Evolutionary conservation across 2,797 vertebrate genomes (phyloP).

Genomic region (Clarias pachynema): DNA sequence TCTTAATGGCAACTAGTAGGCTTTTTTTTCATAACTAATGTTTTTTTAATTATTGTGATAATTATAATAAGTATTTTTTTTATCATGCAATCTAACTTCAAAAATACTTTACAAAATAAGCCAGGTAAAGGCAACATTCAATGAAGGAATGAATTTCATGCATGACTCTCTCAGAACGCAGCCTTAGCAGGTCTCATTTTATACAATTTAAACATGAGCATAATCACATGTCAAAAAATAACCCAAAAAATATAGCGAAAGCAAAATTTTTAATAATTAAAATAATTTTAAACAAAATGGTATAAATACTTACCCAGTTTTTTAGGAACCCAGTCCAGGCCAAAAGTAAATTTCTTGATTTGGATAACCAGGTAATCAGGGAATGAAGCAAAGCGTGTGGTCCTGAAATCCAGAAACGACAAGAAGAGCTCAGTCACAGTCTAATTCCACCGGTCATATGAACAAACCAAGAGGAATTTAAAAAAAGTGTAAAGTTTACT

Average conservation of each 20-base stretch:
- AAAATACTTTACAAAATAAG: background rate
- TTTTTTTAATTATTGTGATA: no score
- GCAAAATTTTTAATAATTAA: background rate
- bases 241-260: background rate
- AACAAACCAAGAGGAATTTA: background rate
- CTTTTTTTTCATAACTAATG: no score
- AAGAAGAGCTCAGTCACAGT: background rate
- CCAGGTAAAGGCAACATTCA: no score
- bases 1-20: no score
- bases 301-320: slow-evolving; percentile 85
- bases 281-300: background rate
- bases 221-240: background rate
- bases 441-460: background rate
- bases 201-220: background rate
- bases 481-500: background rate
- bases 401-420: slow-evolving; percentile 74
- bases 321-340: slow-evolving; percentile 98
- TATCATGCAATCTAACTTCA: background rate
- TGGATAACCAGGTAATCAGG: slow-evolving; percentile 98
- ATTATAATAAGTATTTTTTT: no score
- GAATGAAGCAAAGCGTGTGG: slow-evolving; percentile 97
- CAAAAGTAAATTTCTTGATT: slow-evolving; percentile 99
- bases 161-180: no score
- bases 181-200: background rate
- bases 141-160: background rate